These are phyloP conservation scores for Pangasius krempfi DNA, from an alignment of 2,797 vertebrate genomes.

Conservation along the genomic window DNA sequence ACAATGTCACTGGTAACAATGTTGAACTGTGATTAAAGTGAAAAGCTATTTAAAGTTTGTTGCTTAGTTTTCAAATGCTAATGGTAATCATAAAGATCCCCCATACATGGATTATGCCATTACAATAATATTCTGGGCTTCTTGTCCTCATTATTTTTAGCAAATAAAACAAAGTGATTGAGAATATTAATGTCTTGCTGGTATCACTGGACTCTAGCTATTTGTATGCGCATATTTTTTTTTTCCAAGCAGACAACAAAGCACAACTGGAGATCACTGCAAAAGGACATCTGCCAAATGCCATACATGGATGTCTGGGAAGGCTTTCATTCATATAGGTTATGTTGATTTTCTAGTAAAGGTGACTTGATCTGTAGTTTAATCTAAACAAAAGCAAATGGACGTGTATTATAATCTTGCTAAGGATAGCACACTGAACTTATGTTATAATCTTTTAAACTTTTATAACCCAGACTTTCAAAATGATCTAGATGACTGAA, in stretches of 20 bases:
- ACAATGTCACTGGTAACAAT: not conserved
- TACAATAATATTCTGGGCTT: not conserved
- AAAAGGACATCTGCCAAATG: not conserved
- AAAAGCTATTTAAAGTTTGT: not conserved
- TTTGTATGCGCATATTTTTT: not conserved
- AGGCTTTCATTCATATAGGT: not conserved
- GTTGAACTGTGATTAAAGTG: not conserved
- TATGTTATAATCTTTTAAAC: not conserved
- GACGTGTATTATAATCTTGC: not conserved
- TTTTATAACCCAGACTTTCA: not conserved
- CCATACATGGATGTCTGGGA: not conserved
- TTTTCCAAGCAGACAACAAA: not conserved
- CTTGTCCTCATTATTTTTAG: not conserved
- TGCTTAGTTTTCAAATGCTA: not conserved
- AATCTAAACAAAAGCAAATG: not conserved
- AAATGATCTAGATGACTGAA: constrained; percentile 1
- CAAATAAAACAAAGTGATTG: not conserved
- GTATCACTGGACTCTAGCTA: not conserved
- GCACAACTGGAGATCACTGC: not conserved
- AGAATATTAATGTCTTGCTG: not conserved
- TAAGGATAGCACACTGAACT: not conserved
- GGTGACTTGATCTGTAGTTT: not conserved
- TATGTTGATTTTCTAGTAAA: not conserved
- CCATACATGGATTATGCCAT: not conserved
- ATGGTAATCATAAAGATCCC: not conserved